Conservation (phyloP, 2,888 invertebrate genomes). For the Tetrapedia diversipes region DNA sequence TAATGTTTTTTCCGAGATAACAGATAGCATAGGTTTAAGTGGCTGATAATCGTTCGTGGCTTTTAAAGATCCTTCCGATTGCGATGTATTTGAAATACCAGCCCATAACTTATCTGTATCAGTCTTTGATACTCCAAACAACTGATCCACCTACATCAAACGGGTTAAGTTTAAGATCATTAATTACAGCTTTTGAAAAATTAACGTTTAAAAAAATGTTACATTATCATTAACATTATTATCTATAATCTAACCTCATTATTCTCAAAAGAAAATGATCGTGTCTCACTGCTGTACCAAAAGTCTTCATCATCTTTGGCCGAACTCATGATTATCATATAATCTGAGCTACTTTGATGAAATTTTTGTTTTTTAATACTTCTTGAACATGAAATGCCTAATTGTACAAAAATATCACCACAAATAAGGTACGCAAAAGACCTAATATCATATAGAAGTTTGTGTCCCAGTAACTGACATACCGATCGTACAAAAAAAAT, state of each 20-base stretch:
- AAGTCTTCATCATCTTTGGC: conserved; percentile 87
- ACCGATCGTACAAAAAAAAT: too few relatives aligned
- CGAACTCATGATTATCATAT: conserved; percentile 65
- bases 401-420: neutral
- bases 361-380: too few relatives aligned
- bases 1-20: conserved; percentile 81
- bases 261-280: conserved; percentile 91
- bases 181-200: too few relatives aligned
- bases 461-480: too few relatives aligned
- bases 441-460: neutral
- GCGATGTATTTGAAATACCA: conserved; percentile 75
- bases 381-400: too few relatives aligned
- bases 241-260: conserved; percentile 85
- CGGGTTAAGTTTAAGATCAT: neutral
- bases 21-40: conserved; percentile 82
- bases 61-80: conserved; percentile 73
- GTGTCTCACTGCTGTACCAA: conserved; percentile 90
- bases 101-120: conserved; percentile 82
- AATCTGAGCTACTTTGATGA: too few relatives aligned
- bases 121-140: conserved; percentile 83
- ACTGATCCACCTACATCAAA: conserved; percentile 85
- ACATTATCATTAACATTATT: neutral
- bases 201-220: too few relatives aligned
- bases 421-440: neutral
- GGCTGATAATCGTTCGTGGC: conserved; percentile 70